Conservation (phyloP, 35 echinoderm and acorn worm species). For the Lytechinus variegatus region DNA sequence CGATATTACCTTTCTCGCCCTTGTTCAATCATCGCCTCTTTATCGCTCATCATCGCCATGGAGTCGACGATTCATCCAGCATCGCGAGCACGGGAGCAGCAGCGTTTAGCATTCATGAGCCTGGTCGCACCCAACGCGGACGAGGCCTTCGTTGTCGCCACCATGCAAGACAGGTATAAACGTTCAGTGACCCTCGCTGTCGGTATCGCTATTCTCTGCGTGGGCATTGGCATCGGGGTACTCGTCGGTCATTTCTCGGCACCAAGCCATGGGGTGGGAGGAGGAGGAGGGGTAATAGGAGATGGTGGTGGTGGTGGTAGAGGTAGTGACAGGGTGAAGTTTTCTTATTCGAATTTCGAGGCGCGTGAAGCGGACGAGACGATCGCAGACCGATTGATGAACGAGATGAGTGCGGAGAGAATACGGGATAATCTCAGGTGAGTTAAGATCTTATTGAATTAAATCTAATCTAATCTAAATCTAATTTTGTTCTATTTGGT, state of each 20-base stretch:
- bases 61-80: constrained; percentile 18
- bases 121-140: constrained; percentile 31
- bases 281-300: not conserved
- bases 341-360: not conserved
- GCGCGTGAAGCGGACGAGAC: not conserved
- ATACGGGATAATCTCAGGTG: constrained; percentile 19
- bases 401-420: constrained; percentile 27
- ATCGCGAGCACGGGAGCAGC: not conserved
- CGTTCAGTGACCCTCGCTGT: constrained; percentile 31
- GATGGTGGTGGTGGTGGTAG: not conserved
- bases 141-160: constrained; percentile 2
- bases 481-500: too few relatives aligned
- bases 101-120: constrained; percentile 17
- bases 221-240: constrained; percentile 17
- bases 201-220: constrained; percentile 26
- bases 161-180: constrained; percentile 7
- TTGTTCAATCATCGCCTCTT: not conserved
- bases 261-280: not conserved
- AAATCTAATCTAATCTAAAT: not conserved
- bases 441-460: not conserved
- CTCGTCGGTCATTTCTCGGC: constrained; percentile 35
- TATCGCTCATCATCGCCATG: not conserved
- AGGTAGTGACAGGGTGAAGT: not conserved
- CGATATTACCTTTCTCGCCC: constrained; percentile 6
- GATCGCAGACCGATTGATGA: not conserved